Evolutionary conservation across 1,140 invertebrate genomes (phyloP).

Genomic region (Trichonephila clavipes): DNA sequence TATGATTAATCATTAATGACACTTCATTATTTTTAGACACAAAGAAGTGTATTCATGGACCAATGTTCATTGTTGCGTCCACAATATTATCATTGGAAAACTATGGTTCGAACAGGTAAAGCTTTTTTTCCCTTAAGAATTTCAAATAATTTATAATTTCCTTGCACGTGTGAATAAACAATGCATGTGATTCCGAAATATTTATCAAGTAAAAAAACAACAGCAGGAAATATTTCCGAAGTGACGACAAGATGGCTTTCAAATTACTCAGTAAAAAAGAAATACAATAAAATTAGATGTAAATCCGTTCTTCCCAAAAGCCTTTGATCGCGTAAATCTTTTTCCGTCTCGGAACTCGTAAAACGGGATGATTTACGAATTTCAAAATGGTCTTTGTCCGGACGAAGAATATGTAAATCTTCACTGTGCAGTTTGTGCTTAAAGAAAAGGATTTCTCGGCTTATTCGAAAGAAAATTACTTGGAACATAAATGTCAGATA

Average conservation of each 20-base stretch:
- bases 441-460: no score
- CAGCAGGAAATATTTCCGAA: background rate
- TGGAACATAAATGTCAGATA: no score
- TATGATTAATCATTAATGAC: background rate
- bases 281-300: background rate
- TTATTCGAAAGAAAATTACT: no score
- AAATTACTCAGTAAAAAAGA: background rate
- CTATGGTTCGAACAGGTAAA: slow-evolving; percentile 94
- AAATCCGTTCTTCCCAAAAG: background rate
- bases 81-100: slow-evolving; percentile 98
- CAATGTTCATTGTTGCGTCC: slow-evolving; percentile 97
- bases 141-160: no score
- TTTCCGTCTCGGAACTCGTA: background rate
- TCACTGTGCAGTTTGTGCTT: background rate
- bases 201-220: background rate
- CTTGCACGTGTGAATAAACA: background rate
- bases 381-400: background rate
- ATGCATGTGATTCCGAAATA: background rate
- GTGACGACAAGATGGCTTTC: background rate
- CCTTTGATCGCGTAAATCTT: background rate
- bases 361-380: background rate
- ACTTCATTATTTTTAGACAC: slow-evolving; percentile 83
- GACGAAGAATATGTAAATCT: background rate
- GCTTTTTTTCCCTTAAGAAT: background rate
- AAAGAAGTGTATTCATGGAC: slow-evolving; percentile 97